Evolutionary conservation across 2,888 invertebrate species (phyloP).

Genomic region (Dysmachus trigonus): DNA sequence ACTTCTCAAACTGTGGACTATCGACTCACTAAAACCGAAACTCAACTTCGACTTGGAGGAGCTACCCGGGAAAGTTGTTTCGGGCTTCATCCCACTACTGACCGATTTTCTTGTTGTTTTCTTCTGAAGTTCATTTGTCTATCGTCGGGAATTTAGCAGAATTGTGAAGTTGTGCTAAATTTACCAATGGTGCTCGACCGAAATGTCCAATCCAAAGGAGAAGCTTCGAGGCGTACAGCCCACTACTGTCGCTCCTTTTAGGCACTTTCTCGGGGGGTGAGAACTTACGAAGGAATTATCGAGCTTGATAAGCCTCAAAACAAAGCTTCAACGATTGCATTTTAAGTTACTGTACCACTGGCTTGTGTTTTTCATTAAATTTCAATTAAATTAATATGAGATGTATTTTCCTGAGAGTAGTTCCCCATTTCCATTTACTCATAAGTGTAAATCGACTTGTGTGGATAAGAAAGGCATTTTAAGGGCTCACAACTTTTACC

Average conservation of each 20-base stretch:
- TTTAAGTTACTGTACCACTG: background rate
- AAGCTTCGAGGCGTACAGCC: background rate
- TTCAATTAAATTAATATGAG: background rate
- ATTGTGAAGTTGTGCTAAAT: background rate
- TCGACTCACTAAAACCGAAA: slow-evolving; percentile 5
- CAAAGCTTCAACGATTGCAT: background rate
- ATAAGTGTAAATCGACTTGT: background rate
- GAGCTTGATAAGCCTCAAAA: background rate
- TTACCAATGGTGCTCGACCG: background rate
- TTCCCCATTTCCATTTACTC: background rate
- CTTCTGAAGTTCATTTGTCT: background rate
- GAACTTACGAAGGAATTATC: background rate
- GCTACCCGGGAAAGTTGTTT: background rate
- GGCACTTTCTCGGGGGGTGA: background rate
- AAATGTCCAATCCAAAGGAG: background rate
- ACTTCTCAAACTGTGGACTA: slow-evolving; percentile 3
- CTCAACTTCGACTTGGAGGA: background rate
- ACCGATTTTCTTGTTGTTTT: background rate
- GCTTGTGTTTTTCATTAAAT: background rate
- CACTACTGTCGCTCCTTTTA: background rate
- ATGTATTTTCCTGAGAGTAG: background rate
- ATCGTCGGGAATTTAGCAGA: background rate
- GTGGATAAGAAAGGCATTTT: too few relatives aligned
- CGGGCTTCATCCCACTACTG: background rate
- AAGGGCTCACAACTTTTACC: too few relatives aligned